Conservation (phyloP, 2,113 vertebrate genomes). For the Heteronetta atricapilla region DNA sequence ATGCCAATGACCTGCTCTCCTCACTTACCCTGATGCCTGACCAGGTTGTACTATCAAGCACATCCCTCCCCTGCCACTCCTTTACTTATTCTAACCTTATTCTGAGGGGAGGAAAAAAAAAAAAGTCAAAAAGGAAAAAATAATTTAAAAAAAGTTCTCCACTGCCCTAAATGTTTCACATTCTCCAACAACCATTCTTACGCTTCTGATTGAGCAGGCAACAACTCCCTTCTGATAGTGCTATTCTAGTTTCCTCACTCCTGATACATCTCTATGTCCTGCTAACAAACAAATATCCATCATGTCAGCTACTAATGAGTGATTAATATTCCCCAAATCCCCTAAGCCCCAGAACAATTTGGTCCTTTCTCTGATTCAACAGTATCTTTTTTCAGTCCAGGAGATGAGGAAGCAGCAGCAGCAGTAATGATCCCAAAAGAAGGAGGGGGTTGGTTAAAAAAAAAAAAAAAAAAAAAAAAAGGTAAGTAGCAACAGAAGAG, state of each 20-base stretch:
- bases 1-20: background rate
- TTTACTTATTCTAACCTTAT: background rate
- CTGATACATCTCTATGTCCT: background rate
- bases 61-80: background rate
- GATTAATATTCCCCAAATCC: background rate
- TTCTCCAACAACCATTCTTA: background rate
- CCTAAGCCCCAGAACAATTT: background rate
- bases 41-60: background rate
- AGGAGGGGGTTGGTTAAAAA: background rate
- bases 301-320: background rate
- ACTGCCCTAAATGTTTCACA: background rate
- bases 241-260: background rate
- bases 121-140: background rate
- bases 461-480: background rate
- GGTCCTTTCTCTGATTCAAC: background rate
- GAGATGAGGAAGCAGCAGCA: slow-evolving; percentile 24
- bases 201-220: rapidly evolving
- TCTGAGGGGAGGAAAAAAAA: background rate
- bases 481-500: background rate
- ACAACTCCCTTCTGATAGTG: background rate
- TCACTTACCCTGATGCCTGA: background rate
- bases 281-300: background rate
- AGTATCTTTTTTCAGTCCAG: background rate
- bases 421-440: slow-evolving; percentile 21
- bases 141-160: background rate